Conservation (phyloP, 1,140 invertebrate genomes). For the Panagrolaimus sp. region DNA sequence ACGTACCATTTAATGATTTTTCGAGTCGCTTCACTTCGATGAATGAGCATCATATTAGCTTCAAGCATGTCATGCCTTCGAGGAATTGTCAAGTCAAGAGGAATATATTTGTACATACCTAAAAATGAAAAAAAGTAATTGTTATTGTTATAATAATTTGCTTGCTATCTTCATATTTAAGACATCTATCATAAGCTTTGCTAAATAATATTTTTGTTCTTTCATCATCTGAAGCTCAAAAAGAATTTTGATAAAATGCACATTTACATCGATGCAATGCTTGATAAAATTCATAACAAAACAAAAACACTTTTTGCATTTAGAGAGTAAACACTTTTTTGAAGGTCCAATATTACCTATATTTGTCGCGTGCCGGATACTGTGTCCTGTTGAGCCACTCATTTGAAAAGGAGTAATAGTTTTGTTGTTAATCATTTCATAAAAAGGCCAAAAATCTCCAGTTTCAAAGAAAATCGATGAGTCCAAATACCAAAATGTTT, state of each 20-base stretch:
- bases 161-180: too few relatives aligned
- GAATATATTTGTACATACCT: slow-evolving; percentile 24
- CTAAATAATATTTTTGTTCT: too few relatives aligned
- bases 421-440: neutral
- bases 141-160: neutral
- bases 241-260: too few relatives aligned
- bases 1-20: slow-evolving; percentile 18
- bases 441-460: neutral
- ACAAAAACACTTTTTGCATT: too few relatives aligned
- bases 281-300: too few relatives aligned
- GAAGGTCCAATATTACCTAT: slow-evolving; percentile 1
- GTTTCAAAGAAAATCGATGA: slow-evolving; percentile 19
- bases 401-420: slow-evolving; percentile 1
- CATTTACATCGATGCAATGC: neutral
- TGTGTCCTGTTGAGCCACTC: neutral
- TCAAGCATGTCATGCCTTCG: slow-evolving; percentile 16
- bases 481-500: slow-evolving; percentile 12
- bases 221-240: too few relatives aligned
- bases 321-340: too few relatives aligned
- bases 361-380: slow-evolving; percentile 1
- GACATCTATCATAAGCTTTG: too few relatives aligned
- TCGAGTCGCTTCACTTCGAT: slow-evolving; percentile 7
- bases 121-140: slow-evolving; percentile 1
- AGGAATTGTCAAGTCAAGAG: slow-evolving; percentile 14
- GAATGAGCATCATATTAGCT: slow-evolving; percentile 17